These are phyloP conservation scores for Cyanoramphus novaezelandiae DNA, from an alignment of 2,113 vertebrate species.

Conservation along the genomic window DNA sequence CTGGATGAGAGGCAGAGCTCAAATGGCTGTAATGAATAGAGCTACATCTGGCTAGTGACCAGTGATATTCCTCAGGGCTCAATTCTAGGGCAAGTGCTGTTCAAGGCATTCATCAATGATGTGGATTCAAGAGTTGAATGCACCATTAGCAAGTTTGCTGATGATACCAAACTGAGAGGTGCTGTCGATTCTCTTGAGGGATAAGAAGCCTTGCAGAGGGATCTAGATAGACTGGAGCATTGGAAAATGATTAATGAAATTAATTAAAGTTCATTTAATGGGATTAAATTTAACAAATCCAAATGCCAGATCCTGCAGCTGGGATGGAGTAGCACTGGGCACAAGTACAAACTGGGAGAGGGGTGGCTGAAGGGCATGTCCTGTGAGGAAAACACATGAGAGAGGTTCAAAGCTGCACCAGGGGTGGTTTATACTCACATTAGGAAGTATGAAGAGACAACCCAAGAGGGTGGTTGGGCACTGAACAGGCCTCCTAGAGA, in stretches of 20 bases:
- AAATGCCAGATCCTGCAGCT: neutral
- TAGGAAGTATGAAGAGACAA: neutral
- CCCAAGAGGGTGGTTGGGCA: neutral
- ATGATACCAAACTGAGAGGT: neutral
- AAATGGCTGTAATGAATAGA: neutral
- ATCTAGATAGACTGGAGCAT: neutral
- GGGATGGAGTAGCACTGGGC: accelerated
- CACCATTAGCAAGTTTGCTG: neutral
- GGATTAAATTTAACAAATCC: neutral
- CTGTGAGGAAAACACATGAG: accelerated
- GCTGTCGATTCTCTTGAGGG: neutral
- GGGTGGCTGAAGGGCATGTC: neutral
- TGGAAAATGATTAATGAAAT: neutral
- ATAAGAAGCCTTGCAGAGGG: neutral
- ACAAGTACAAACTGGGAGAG: neutral
- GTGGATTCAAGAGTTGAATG: neutral
- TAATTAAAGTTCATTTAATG: neutral
- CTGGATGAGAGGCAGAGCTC: neutral
- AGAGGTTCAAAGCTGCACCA: neutral
- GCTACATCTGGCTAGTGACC: neutral
- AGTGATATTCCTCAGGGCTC: neutral
- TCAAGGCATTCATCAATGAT: neutral
- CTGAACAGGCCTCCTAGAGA: neutral
- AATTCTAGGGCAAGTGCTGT: neutral
- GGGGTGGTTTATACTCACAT: neutral